Conservation (phyloP, 2,888 invertebrate genomes). For the Drosophila fulvimacula region DNA sequence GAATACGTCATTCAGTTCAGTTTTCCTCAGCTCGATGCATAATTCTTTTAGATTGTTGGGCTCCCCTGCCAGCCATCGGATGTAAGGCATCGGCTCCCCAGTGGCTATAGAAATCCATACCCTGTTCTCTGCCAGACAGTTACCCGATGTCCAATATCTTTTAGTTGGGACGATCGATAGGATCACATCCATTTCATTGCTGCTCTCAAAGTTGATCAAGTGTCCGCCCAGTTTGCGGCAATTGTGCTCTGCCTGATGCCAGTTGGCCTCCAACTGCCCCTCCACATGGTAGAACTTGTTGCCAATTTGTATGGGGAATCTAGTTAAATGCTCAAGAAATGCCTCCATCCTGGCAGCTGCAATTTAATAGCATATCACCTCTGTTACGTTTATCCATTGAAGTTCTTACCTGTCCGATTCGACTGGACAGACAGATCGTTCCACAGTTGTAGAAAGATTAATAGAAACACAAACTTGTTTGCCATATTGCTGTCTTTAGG, state of each 20-base stretch:
- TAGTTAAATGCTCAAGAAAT: not conserved
- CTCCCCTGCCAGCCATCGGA: slow-evolving; percentile 16
- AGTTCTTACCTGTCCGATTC: slow-evolving; percentile 7
- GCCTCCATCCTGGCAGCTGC: not conserved
- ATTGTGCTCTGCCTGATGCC: slow-evolving; percentile 27
- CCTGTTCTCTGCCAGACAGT: slow-evolving; percentile 13
- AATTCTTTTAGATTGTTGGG: slow-evolving; percentile 15
- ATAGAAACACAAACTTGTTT: slow-evolving; percentile 13
- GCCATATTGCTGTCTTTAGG: slow-evolving; percentile 11
- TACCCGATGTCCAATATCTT: slow-evolving; percentile 32
- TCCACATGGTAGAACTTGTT: slow-evolving; percentile 35
- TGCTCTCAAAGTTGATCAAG: slow-evolving; percentile 32
- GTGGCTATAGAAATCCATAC: slow-evolving; percentile 18
- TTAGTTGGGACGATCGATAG: not conserved
- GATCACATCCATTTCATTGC: slow-evolving; percentile 30
- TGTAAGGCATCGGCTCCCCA: slow-evolving; percentile 14
- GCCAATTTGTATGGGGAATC: slow-evolving; percentile 38
- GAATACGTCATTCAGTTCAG: slow-evolving; percentile 5
- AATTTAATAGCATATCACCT: not conserved
- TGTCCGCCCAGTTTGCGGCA: slow-evolving; percentile 44
- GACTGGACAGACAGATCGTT: not conserved
- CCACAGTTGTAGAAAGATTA: slow-evolving; percentile 27
- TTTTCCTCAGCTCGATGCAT: slow-evolving; percentile 7
- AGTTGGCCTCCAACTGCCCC: not conserved
- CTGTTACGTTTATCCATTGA: too few species aligned